Conservation (phyloP, 2,888 invertebrate genomes). For the Cetonia aurata region DNA sequence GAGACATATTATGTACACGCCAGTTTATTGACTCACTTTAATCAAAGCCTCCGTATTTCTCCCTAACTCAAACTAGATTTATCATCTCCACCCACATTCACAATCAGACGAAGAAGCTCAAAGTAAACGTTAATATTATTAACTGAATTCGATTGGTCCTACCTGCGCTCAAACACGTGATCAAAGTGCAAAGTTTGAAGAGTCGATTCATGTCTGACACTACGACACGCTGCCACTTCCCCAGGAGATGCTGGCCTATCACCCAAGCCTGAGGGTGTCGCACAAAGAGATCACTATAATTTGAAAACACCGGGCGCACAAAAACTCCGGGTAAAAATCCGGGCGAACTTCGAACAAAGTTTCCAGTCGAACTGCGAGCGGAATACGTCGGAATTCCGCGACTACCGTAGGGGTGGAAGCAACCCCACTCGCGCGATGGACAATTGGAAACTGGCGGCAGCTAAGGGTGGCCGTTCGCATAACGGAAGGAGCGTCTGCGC, state of each 20-base stretch:
- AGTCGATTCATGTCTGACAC: slow-evolving; percentile 19
- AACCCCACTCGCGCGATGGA: slow-evolving; percentile 18
- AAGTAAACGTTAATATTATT: slow-evolving; percentile 8
- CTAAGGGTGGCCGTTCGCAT: neutral
- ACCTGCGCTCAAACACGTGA: slow-evolving; percentile 33
- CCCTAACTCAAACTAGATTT: neutral
- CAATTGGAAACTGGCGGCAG: slow-evolving; percentile 20
- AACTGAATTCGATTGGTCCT: slow-evolving; percentile 15
- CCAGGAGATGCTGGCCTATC: neutral
- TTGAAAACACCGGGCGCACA: neutral
- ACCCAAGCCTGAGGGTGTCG: too few species aligned
- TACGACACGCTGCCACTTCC: neutral
- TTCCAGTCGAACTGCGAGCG: neutral
- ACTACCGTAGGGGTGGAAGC: neutral
- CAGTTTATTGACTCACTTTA: too few species aligned
- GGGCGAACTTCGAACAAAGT: neutral
- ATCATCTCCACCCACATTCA: too few species aligned
- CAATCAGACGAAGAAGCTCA: neutral
- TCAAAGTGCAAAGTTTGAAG: slow-evolving; percentile 18
- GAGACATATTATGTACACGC: too few species aligned
- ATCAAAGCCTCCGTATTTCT: neutral
- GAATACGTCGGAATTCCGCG: slow-evolving; percentile 9
- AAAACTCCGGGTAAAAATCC: neutral
- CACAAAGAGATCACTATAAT: neutral
- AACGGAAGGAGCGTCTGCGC: slow-evolving; percentile 27